phyloP scores from a whole-genome alignment of 1,140 invertebrate species.

The Apocrypta bakeri region DNA sequence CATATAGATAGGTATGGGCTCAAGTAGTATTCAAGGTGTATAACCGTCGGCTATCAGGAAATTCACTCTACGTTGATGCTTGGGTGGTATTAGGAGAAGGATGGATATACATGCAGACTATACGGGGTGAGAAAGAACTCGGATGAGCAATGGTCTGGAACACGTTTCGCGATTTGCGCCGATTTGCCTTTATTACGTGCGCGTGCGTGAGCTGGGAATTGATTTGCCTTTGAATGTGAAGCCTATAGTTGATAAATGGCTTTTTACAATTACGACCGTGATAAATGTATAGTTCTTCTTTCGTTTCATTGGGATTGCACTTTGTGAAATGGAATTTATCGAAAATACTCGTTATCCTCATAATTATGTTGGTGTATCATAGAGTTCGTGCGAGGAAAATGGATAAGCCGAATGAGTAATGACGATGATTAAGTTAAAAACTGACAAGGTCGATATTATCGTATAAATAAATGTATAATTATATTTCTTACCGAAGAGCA shows the following conservation, averaged over 20 bases:
- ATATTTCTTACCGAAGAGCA: not conserved
- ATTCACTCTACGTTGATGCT: conserved; percentile 2
- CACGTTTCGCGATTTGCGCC: too few relatives aligned
- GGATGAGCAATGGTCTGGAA: not conserved
- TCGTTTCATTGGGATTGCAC: too few relatives aligned
- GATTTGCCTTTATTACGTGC: too few relatives aligned
- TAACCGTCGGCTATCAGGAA: conserved; percentile 33
- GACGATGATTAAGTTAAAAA: not conserved
- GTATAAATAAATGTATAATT: not conserved
- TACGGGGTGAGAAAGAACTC: not conserved
- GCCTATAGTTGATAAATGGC: too few relatives aligned
- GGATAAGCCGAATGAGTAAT: not conserved
- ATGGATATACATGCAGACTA: not conserved
- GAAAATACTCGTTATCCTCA: too few relatives aligned
- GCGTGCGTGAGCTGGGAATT: too few relatives aligned
- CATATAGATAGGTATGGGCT: not conserved
- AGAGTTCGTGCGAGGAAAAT: not conserved
- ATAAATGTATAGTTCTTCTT: not conserved
- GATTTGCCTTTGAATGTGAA: too few relatives aligned
- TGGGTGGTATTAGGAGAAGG: conserved; percentile 22
- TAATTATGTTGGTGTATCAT: too few relatives aligned
- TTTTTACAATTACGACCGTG: not conserved
- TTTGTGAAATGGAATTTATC: too few relatives aligned
- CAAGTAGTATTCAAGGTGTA: not conserved
- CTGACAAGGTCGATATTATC: not conserved